Percentiles rank a stretch among this genome's conserved stretches.
Evolutionary conservation across 2,888 invertebrate genomes (phyloP).

Genomic region (Therioaphis trifolii): DNA sequence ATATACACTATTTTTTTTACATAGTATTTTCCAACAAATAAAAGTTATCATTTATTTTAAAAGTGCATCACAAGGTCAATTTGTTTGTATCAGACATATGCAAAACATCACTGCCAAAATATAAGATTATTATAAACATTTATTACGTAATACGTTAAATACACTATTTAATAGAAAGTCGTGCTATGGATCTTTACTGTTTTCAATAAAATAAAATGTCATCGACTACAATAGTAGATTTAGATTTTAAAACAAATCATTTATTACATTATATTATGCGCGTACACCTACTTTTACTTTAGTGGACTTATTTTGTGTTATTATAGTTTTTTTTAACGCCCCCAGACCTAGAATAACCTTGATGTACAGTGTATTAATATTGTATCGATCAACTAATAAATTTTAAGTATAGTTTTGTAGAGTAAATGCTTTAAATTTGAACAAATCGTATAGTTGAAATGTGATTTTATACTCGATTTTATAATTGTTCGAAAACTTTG

Average conservation of each 20-base stretch:
- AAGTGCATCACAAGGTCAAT: conserved; percentile 11
- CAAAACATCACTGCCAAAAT: conserved; percentile 44
- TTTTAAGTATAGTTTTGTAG: conserved; percentile 7
- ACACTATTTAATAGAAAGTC: conserved; percentile 48
- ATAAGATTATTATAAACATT: conserved; percentile 45
- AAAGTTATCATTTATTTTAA: conserved; percentile 1
- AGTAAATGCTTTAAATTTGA: not conserved
- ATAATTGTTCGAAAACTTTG: not conserved
- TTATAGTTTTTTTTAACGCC: conserved; percentile 30
- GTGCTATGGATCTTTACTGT: not conserved
- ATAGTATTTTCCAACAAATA: not conserved
- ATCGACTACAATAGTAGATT: not conserved
- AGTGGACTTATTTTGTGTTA: conserved; percentile 17
- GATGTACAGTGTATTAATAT: conserved; percentile 12
- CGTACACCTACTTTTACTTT: conserved; percentile 45
- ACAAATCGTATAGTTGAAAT: not conserved
- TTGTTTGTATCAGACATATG: conserved; percentile 17
- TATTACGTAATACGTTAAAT: conserved; percentile 30
- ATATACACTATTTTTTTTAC: conserved; percentile 19
- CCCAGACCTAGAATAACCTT: conserved; percentile 52
- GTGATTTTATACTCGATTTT: not conserved
- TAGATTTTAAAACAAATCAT: conserved; percentile 31
- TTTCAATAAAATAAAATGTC: conserved; percentile 43
- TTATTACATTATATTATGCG: not conserved
- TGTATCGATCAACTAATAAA: not conserved